Conservation (phyloP, 2,113 vertebrate genomes). For the Scomber scombrus region DNA sequence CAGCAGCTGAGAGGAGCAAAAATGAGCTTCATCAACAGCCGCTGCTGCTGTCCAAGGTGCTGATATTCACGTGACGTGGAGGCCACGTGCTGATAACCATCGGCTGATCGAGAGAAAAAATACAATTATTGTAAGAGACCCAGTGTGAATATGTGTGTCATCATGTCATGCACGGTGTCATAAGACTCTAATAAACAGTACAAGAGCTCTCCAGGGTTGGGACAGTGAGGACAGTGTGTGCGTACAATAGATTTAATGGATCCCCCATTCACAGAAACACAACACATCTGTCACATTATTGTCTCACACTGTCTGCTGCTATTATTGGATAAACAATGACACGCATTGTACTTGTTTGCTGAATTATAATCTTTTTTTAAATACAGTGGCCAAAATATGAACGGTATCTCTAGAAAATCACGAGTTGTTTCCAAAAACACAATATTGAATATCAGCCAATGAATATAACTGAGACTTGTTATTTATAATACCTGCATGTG, state of each 20-base stretch:
- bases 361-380: neutral
- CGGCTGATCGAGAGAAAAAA: conserved; percentile 20
- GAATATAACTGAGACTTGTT: neutral
- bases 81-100: conserved; percentile 65
- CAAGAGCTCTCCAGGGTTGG: conserved; percentile 4
- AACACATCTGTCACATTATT: neutral
- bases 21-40: conserved; percentile 44
- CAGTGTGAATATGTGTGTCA: conserved; percentile 1
- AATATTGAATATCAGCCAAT: neutral
- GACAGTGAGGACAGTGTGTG: neutral
- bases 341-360: neutral
- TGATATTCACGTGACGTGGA: conserved; percentile 69
- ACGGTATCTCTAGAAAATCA: neutral
- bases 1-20: conserved; percentile 15
- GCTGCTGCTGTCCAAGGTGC: conserved; percentile 79
- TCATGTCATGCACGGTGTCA: neutral
- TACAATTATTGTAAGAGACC: conserved; percentile 1
- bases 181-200: neutral
- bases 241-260: neutral
- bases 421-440: neutral
- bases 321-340: conserved; percentile 8
- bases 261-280: conserved; percentile 14
- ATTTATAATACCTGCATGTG: neutral
- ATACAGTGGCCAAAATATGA: neutral
- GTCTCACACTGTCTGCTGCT: conserved; percentile 6